phyloP scores from a whole-genome alignment of 2,888 invertebrate species.

The Lamellibrachia columna region DNA sequence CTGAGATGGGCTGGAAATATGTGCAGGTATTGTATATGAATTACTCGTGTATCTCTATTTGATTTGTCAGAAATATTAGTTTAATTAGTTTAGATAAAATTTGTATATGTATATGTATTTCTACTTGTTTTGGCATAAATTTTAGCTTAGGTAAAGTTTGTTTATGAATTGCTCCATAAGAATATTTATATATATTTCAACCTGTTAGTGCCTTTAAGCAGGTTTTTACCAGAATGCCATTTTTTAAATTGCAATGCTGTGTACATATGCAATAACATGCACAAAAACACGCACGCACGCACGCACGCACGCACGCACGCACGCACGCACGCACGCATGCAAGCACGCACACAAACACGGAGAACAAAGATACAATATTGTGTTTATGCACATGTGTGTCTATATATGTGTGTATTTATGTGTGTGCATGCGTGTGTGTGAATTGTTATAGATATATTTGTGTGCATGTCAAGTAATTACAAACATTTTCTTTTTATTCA shows the following conservation, averaged over 20 bases:
- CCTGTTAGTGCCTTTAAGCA: too few species aligned
- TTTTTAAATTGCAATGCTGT: too few species aligned
- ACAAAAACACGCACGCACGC: too few species aligned
- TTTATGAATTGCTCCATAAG: too few species aligned
- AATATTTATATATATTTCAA: too few species aligned
- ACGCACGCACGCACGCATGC: neutral
- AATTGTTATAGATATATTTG: neutral
- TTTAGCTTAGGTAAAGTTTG: too few species aligned
- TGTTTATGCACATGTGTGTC: neutral
- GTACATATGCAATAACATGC: too few species aligned
- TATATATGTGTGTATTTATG: neutral
- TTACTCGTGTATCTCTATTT: neutral
- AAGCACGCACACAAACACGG: too few species aligned
- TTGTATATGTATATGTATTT: too few species aligned
- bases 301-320: neutral
- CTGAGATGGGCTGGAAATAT: slow-evolving; percentile 50
- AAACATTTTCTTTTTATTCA: slow-evolving; percentile 41
- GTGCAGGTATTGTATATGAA: slow-evolving; percentile 44
- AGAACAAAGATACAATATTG: neutral
- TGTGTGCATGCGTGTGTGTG: neutral
- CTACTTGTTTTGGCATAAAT: too few species aligned
- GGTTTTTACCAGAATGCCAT: too few species aligned
- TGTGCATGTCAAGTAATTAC: slow-evolving; percentile 46
- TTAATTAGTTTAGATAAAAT: too few species aligned
- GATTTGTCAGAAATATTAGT: neutral